Conservation (phyloP, 2,797 vertebrate genomes). For the Peromyscus aztecus region DNA sequence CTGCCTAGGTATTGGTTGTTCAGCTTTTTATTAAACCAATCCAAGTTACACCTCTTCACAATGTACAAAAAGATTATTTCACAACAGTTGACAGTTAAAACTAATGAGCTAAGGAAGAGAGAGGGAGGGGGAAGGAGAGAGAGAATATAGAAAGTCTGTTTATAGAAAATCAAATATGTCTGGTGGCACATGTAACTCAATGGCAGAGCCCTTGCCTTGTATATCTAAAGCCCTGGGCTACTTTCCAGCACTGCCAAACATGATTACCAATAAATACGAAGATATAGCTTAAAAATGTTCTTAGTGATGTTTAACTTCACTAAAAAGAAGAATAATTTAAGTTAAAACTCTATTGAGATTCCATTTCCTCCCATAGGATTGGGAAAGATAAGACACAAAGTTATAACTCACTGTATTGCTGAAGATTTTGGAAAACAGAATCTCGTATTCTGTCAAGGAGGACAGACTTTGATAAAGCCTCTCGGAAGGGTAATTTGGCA, state of each 20-base stretch:
- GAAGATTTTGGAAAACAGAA: background rate
- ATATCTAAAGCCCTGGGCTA: background rate
- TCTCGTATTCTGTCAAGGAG: conserved; percentile 22
- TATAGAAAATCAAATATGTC: conserved; percentile 12
- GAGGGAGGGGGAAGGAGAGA: background rate
- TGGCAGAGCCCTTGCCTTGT: background rate
- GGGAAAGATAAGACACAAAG: background rate
- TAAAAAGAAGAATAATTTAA: conserved; percentile 54
- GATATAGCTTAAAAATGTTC: conserved; percentile 11
- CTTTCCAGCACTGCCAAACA: background rate
- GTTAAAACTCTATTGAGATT: conserved; percentile 19
- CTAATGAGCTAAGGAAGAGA: too few species aligned
- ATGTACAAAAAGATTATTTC: background rate
- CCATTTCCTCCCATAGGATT: background rate
- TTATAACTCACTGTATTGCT: conserved; percentile 14
- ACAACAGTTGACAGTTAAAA: background rate
- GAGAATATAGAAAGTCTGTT: background rate
- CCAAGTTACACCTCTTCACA: background rate
- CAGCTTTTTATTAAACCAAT: background rate
- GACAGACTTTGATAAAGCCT: background rate
- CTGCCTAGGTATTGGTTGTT: background rate
- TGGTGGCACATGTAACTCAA: background rate
- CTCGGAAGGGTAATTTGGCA: conserved; percentile 68
- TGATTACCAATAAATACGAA: conserved; percentile 1
- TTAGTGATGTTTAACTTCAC: background rate